Evolutionary conservation across 1,140 invertebrate species (phyloP), one percentile per base, ranked within the genome.

Genomic region (Papilio glaucus): DNA sequence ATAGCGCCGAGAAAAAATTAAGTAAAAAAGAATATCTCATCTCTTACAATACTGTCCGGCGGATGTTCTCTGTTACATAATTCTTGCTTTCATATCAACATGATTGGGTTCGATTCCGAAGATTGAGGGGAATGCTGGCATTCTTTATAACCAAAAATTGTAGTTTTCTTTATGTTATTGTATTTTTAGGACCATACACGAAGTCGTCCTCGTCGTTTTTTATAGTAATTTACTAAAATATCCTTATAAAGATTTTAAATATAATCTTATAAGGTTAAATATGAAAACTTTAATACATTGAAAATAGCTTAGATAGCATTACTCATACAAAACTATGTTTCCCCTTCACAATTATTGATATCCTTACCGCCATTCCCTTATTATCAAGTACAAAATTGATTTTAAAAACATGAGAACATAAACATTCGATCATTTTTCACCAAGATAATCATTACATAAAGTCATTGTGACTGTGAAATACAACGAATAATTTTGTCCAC

Each of bases 51-150:
- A 21, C 49, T 57, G 62, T 65, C 62, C 39, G 62, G 37, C 37
- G 62, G 62, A 21, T 39, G 10, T 65, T 39, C 62, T 4, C 18
- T 65, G 33, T 65, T 65, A 65, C 39, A 65, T 24, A 15, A 65
- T 65, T 39, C 15, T 26, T 39, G 33, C 33, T 65, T 63, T 37
- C 39, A 37, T 33, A 63, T 63, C 29, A 39, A 38, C n/a, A 24
- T 29, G 61, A 63, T 63, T 37, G 37, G 61, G 38, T 63, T 63
- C 39, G 33, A 65, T 65, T 21, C 9, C 29, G 39, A 38, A 65
- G 15, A 38, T 21, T 8, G 62, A 53, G 3, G 15, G 45, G 18
- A 21, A 10, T 37, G 7, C 10, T 21, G 21, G 24, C 2, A 3
- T 33, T 33, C 29, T 33, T 33, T 33, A 33, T 33, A 33, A 33